Evolutionary conservation across 2,888 invertebrate genomes (phyloP).

Genomic region (Ophion ventricosus): DNA sequence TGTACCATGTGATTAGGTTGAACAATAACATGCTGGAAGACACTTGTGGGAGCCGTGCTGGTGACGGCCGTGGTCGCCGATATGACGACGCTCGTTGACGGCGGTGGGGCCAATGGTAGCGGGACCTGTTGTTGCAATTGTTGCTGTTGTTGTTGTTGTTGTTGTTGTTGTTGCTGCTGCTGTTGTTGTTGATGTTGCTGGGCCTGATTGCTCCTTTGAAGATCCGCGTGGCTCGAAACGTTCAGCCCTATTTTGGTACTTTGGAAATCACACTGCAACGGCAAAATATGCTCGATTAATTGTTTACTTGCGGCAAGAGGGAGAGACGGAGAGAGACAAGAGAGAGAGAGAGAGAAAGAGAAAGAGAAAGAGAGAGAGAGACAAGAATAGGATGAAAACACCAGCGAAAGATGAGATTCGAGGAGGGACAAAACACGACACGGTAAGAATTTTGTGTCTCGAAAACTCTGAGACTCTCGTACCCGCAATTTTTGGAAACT

Average conservation of each 20-base stretch:
- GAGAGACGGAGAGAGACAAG: neutral
- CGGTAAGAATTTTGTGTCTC: too few relatives aligned
- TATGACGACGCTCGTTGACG: conserved; percentile 78
- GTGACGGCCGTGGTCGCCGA: conserved; percentile 78
- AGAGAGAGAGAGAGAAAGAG: neutral
- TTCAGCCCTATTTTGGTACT: conserved; percentile 77
- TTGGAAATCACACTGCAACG: conserved; percentile 67
- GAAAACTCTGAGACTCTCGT: too few relatives aligned
- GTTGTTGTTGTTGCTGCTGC: conserved; percentile 38
- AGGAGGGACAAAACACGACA: too few relatives aligned
- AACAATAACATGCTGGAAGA: conserved; percentile 89
- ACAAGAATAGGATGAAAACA: neutral
- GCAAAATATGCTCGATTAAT: neutral
- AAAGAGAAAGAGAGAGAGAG: too few relatives aligned
- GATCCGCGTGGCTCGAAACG: conserved; percentile 75
- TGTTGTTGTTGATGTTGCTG: conserved; percentile 47
- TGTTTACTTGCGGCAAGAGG: neutral
- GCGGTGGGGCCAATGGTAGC: conserved; percentile 68
- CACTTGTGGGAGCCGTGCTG: conserved; percentile 78
- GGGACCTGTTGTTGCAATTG: conserved; percentile 74
- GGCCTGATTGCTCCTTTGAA: conserved; percentile 76
- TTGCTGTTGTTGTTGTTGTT: conserved; percentile 64
- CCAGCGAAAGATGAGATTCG: neutral
- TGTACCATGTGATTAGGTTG: conserved; percentile 92
- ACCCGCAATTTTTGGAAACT: too few relatives aligned